These are phyloP conservation scores for Dendroctonus ponderosae DNA, from an alignment of 1,140 invertebrate species.

Conservation along the genomic window DNA sequence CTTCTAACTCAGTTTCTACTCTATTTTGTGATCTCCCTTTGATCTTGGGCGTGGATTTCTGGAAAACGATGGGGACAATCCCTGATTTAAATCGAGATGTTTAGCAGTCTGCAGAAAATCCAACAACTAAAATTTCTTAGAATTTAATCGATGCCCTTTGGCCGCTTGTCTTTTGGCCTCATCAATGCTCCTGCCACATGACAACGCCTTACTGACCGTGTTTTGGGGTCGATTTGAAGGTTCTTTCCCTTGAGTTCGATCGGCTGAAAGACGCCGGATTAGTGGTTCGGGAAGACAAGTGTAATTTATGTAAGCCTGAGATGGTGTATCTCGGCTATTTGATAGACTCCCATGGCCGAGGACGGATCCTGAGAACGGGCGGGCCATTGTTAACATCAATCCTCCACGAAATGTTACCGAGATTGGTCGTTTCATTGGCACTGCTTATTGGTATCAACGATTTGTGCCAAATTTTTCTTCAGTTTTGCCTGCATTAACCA, in stretches of 20 bases:
- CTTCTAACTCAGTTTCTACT: no score
- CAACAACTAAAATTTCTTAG: conserved; percentile 32
- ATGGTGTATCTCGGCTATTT: conserved; percentile 47
- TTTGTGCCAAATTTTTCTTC: conserved; percentile 53
- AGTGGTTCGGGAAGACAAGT: conserved; percentile 16
- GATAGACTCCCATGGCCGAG: conserved; percentile 4
- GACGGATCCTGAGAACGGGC: conserved; percentile 40
- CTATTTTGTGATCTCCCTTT: no score
- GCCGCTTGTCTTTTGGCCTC: conserved; percentile 42
- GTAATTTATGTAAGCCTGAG: conserved; percentile 34
- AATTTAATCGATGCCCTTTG: conserved; percentile 37
- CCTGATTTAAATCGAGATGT: conserved; percentile 33
- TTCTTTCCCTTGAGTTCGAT: conserved; percentile 19
- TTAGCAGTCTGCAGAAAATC: conserved; percentile 29
- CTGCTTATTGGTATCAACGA: conserved; percentile 50
- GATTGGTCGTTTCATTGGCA: conserved; percentile 50
- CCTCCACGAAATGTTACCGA: conserved; percentile 32
- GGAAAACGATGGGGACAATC: conserved; percentile 33
- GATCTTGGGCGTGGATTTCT: conserved; percentile 36
- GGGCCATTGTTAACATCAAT: conserved; percentile 43
- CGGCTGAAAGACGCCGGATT: conserved; percentile 16
- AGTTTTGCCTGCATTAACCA: conserved; percentile 45
- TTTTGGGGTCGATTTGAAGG: conserved; percentile 25
- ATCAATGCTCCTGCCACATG: conserved; percentile 48
- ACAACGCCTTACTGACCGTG: conserved; percentile 38